These are phyloP conservation scores for Neoniphon sammara DNA, from an alignment of 2,797 vertebrate genomes.

Conservation along the genomic window DNA sequence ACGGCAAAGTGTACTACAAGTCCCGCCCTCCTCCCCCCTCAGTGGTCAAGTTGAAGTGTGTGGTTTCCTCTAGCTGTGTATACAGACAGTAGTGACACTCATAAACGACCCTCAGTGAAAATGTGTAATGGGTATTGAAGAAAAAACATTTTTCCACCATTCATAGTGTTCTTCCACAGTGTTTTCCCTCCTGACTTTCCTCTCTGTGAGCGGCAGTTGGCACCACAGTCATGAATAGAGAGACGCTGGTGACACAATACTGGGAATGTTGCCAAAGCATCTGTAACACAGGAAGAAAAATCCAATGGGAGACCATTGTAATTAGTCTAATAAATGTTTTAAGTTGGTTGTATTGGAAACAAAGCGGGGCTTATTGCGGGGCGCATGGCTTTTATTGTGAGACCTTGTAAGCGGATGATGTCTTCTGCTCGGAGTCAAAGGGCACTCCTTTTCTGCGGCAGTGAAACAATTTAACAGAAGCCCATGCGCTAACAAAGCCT, in stretches of 20 bases:
- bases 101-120: constrained; percentile 3
- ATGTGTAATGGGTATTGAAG: background rate
- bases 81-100: background rate
- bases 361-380: constrained; percentile 81
- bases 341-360: constrained; percentile 82
- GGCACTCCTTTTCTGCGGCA: constrained; percentile 74
- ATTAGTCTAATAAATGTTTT: constrained; percentile 88
- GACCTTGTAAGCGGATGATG: constrained; percentile 78
- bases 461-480: constrained; percentile 80
- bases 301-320: constrained; percentile 79
- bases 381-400: constrained; percentile 78
- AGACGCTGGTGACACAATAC: constrained; percentile 73
- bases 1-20: too few relatives aligned
- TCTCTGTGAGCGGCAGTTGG: constrained; percentile 32
- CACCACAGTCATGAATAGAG: constrained; percentile 54
- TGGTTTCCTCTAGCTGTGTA: background rate
- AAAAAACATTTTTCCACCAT: background rate
- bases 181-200: constrained; percentile 5
- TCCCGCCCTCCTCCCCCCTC: too few relatives aligned
- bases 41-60: background rate
- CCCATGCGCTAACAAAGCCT: constrained; percentile 61
- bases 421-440: constrained; percentile 79
- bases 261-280: constrained; percentile 82
- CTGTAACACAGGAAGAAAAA: constrained; percentile 83
- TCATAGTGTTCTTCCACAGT: background rate